Conservation (phyloP, 2,888 invertebrate genomes). For the Podabrus alpinus region DNA sequence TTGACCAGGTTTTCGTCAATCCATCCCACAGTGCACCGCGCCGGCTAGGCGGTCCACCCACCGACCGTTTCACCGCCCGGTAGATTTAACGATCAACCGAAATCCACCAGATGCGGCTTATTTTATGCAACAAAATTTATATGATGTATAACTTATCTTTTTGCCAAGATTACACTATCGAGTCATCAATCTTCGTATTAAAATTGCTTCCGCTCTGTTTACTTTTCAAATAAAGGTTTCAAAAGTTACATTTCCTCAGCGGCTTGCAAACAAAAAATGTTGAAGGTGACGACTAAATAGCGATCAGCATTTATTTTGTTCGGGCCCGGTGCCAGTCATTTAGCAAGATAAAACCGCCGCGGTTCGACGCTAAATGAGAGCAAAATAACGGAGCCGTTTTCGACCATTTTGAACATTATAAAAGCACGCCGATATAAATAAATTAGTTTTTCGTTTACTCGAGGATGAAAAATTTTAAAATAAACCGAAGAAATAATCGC, state of each 20-base stretch:
- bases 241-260: neutral
- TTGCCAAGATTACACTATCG: neutral
- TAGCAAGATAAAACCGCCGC: too few relatives aligned
- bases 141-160: neutral
- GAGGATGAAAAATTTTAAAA: neutral
- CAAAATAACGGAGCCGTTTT: too few relatives aligned
- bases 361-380: too few relatives aligned
- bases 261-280: neutral
- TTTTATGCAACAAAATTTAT: neutral
- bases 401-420: too few relatives aligned
- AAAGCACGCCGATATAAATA: too few relatives aligned
- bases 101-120: neutral
- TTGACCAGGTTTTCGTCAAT: too few relatives aligned
- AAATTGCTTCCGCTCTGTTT: constrained; percentile 7
- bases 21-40: too few relatives aligned
- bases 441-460: too few relatives aligned
- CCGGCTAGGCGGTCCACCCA: too few relatives aligned
- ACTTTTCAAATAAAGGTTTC: neutral
- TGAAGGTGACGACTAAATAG: neutral
- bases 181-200: constrained; percentile 11
- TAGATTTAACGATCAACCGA: neutral
- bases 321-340: neutral
- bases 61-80: too few relatives aligned
- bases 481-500: neutral
- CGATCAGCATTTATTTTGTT: neutral